Percentiles rank a stretch among this genome's conserved stretches.
These are phyloP conservation scores for Centropus unirufus DNA, from an alignment of 2,113 vertebrate genomes.

Conservation along the genomic window DNA sequence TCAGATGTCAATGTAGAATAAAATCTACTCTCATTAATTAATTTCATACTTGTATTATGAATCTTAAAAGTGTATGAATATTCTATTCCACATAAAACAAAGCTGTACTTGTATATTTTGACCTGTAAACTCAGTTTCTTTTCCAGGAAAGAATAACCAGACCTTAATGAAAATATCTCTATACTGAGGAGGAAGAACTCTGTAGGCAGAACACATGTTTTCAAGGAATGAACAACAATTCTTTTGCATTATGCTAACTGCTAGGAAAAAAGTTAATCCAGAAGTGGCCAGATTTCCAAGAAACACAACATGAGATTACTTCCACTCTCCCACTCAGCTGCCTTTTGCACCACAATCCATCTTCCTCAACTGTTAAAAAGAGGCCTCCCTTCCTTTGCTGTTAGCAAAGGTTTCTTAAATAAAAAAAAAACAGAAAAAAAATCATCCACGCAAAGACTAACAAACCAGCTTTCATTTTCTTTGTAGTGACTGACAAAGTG, in stretches of 20 bases:
- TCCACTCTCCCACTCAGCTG: neutral
- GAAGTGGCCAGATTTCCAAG: neutral
- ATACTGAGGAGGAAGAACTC: neutral
- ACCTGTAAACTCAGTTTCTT: neutral
- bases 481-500: neutral
- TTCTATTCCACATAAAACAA: neutral
- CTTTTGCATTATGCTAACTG: neutral
- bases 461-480: neutral
- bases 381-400: neutral
- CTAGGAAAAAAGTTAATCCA: neutral
- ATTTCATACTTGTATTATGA: neutral
- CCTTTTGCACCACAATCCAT: neutral
- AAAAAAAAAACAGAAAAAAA: too few relatives aligned
- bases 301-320: neutral
- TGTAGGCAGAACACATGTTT: neutral
- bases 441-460: neutral
- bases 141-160: neutral
- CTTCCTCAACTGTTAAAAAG: neutral
- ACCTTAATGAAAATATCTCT: neutral
- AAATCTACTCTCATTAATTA: neutral
- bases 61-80: neutral
- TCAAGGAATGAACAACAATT: neutral
- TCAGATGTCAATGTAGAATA: fast-evolving
- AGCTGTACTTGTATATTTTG: neutral
- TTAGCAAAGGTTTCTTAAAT: neutral